Evolutionary conservation across 2,113 vertebrate species (phyloP), one percentile per base, ranked within the genome.

Genomic region (Melierax canorus): DNA sequence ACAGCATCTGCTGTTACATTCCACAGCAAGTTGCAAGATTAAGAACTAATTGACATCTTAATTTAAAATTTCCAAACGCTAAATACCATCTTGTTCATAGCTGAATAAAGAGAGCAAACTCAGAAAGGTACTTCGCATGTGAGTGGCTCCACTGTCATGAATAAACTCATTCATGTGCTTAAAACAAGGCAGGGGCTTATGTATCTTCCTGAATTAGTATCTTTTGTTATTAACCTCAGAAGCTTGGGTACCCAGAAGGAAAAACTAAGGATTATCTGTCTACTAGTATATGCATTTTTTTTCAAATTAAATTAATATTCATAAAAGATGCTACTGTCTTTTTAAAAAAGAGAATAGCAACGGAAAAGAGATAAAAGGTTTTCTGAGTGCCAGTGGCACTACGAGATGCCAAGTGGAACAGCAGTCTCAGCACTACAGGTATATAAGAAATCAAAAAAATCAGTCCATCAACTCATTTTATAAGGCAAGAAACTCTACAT

Each of bases 351-450:
- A 86, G 67, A 85, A 58, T 36, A 94, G 86, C 45, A 75, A 77
- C 91, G 36, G 32, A 95, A 91, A 91, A 79, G 90, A 96, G 89
- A 97, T 91, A 87, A 97, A 96, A 96, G 92, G 84, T 87, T 92
- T 94, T 84, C 46, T 79, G 84, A 94, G 38, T 77, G 96, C 95
- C 87, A 90, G 74, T 79, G 88, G 94, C 96, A 87, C 66, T 95
- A 66, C 2, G 0, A 81, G 11, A 46, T 39, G 21, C 86, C 69
- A 79, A 97, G 62, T 59, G 53, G 88, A 96, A 87, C 32, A 92
- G 94, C 87, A 91, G 63, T 41, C 73, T 97, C 94, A 97, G 94
- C 94, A 95, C 26, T 66, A 88, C 45, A 94, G 91, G 87, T 94
- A 78, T 43, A 9, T 56, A 85, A 83, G 84, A 84, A 95, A 94